Conservation (phyloP, 2,888 invertebrate genomes). For the Nemurella pictetii region DNA sequence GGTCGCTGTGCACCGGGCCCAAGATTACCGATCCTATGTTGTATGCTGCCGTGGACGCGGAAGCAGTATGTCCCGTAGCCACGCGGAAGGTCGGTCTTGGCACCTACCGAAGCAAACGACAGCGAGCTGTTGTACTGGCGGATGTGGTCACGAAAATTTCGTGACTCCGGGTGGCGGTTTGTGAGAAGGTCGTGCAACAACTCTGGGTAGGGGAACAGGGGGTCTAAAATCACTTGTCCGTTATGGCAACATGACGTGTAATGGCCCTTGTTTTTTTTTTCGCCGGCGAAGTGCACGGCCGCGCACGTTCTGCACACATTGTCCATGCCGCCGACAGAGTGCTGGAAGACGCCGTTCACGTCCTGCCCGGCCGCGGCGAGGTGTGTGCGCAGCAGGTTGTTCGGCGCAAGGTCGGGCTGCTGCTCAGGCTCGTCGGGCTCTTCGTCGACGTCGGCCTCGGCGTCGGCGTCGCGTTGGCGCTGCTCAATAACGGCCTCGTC, state of each 20-base stretch:
- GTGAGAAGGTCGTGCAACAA: neutral
- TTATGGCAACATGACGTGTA: neutral
- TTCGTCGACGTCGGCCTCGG: too few species aligned
- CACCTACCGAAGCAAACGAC: neutral
- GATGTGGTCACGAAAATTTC: neutral
- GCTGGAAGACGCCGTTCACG: neutral
- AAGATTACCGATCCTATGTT: too few species aligned
- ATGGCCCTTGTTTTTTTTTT: neutral
- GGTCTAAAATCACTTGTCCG: neutral
- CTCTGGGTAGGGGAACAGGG: neutral
- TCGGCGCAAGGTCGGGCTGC: neutral
- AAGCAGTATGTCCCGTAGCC: neutral
- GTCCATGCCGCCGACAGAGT: neutral
- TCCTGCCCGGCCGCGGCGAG: neutral
- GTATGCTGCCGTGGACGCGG: too few species aligned
- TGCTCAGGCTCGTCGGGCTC: too few species aligned
- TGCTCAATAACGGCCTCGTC: neutral
- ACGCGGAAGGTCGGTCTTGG: neutral
- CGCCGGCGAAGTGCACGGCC: neutral
- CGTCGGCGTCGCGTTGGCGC: neutral
- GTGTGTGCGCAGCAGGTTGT: neutral
- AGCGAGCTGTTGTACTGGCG: slow-evolving; percentile 1
- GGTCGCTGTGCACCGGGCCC: too few species aligned
- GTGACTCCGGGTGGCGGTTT: neutral
- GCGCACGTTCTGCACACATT: neutral